Evolutionary conservation across 2,888 invertebrate species (phyloP), one percentile per base, ranked within the genome.

Genomic region (Pasiphila rectangulata): DNA sequence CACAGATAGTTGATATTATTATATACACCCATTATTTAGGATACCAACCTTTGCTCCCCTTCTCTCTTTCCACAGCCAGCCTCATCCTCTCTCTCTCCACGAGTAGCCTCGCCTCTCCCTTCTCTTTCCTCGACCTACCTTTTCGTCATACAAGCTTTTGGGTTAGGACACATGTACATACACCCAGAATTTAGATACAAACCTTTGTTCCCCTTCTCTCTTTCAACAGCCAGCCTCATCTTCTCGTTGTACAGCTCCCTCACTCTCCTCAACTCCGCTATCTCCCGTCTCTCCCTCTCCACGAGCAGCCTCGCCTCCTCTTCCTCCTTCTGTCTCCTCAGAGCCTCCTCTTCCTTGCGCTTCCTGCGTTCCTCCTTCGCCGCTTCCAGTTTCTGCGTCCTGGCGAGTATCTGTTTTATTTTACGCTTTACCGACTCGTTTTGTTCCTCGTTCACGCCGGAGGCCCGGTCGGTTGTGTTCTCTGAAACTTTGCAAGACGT

Each of bases 191-290:
- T 4, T n/a, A 9, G 15, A 24, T 36, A 41, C 12, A 32, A 47
- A 30, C 38, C 47, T 46, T 46, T 66, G 57, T 57, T 57, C 57
- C 59, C 29, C 49, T 58, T 37, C 9, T 42, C 0, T 9, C 45
- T 10, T 36, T 43, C 32, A 6, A 51, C 19, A 1, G 64, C 53
- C 10, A 36, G 51, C 6, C 40, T 59, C 37, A 74, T 69, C 1
- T 67, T 64, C 27, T 58, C 54, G 15, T 74, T 74, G 36, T 79
- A 79, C 27, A 59, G 50, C 44, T 46, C 48, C 42, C 78, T 67
- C 30, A 69, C 44, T 51, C 58, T 54, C 58, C 74, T 71, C 30
- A 79, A 34, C 0, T 59, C 55, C 0, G 32, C 44, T 1, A 45
- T 41, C 17, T 67, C 63, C 13, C 52, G 61, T 4, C 56, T 56